A percentile compares a stretch with the other conserved stretches of the same genome.
phyloP scores from a whole-genome alignment of 2,113 vertebrate genomes.

The Uropsilus gracilis region DNA sequence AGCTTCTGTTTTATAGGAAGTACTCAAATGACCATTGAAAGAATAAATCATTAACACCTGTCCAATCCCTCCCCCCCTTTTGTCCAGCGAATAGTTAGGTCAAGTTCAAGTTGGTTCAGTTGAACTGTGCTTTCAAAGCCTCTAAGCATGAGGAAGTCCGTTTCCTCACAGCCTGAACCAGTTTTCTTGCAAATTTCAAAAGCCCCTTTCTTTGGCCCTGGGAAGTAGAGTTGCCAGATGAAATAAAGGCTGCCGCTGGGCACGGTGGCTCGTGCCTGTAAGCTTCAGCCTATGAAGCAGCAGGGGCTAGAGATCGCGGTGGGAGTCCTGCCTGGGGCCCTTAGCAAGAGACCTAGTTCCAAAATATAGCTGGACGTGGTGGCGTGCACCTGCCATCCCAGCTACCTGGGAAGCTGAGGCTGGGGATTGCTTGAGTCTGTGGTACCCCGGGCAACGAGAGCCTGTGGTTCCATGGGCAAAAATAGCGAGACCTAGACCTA shows the following conservation, averaged over 20 bases:
- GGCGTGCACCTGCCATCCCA: no score
- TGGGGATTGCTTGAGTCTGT: no score
- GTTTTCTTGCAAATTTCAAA: slow-evolving; percentile 30
- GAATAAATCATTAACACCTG: slow-evolving; percentile 53
- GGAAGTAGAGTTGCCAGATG: neutral
- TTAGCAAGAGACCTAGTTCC: no score
- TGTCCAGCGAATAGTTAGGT: neutral
- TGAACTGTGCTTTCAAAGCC: neutral
- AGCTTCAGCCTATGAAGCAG: no score
- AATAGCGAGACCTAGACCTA: no score
- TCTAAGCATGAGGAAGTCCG: neutral
- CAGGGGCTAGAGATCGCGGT: no score
- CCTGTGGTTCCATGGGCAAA: no score
- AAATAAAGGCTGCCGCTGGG: slow-evolving; percentile 2
- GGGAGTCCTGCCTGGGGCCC: no score
- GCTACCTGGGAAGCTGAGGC: no score
- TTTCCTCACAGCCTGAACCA: neutral
- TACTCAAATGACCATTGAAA: neutral
- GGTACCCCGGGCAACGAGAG: no score
- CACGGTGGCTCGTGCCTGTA: no score
- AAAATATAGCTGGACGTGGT: no score
- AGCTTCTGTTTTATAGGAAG: neutral
- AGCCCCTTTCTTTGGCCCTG: slow-evolving; percentile 23
- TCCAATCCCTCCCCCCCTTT: neutral
- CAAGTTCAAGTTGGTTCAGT: neutral